Evolutionary conservation across 2,113 vertebrate species (phyloP).

Genomic region (Peucedramus taeniatus): DNA sequence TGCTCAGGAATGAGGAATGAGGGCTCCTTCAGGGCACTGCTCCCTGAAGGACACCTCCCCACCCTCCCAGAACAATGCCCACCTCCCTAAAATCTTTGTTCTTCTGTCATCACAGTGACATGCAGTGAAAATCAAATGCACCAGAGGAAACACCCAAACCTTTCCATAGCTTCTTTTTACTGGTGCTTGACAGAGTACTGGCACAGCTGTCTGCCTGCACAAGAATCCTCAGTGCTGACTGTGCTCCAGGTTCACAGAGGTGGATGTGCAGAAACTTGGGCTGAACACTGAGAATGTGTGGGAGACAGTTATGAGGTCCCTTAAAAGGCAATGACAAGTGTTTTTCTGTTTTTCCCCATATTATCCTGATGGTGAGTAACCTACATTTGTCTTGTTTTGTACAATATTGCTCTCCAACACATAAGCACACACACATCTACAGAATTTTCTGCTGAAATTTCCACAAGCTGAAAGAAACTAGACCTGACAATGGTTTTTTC

Average conservation of each 20-base stretch:
- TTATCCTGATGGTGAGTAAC: neutral
- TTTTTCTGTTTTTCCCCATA: neutral
- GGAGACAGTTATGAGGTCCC: neutral
- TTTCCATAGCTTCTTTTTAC: neutral
- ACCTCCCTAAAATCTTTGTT: neutral
- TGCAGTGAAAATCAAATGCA: neutral
- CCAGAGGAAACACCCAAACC: neutral
- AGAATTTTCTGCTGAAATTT: neutral
- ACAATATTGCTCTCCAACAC: neutral
- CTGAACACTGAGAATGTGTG: neutral
- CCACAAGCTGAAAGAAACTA: neutral
- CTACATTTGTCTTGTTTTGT: neutral
- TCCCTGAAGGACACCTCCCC: neutral
- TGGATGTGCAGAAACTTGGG: neutral
- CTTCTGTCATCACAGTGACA: rapidly evolving
- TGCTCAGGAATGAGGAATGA: neutral
- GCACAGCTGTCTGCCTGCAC: neutral
- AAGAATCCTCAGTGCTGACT: neutral
- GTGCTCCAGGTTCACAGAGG: neutral
- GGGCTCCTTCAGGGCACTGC: neutral
- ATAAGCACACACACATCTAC: neutral
- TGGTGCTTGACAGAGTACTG: neutral
- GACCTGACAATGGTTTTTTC: neutral
- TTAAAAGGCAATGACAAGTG: neutral
- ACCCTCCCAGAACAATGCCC: neutral